Evolutionary conservation across 2,888 invertebrate species (phyloP).

Genomic region (Cheilosia variabilis): DNA sequence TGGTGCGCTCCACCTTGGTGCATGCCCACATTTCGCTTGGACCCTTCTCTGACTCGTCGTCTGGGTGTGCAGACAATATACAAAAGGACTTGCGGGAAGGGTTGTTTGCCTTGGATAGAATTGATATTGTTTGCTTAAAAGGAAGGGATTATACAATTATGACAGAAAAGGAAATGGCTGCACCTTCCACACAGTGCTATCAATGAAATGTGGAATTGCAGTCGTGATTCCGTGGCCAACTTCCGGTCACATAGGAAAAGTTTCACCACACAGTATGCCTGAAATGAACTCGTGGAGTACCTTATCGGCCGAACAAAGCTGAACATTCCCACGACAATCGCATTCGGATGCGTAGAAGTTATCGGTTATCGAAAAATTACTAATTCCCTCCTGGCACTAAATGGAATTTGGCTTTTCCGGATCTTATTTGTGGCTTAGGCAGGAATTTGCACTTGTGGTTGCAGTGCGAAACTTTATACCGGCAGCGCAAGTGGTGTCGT

Average conservation of each 20-base stretch:
- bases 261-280: not conserved
- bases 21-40: conserved; percentile 32
- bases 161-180: conserved; percentile 16
- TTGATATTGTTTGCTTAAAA: conserved; percentile 42
- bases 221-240: conserved; percentile 35
- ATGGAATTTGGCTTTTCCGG: conserved; percentile 43
- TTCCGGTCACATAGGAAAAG: conserved; percentile 11
- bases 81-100: conserved; percentile 40
- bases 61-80: conserved; percentile 32
- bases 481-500: conserved; percentile 61
- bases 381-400: conserved; percentile 43
- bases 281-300: conserved; percentile 26
- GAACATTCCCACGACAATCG: conserved; percentile 29
- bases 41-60: not conserved
- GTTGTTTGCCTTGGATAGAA: conserved; percentile 20
- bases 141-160: conserved; percentile 62
- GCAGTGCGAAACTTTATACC: conserved; percentile 50
- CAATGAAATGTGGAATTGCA: not conserved
- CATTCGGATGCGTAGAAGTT: conserved; percentile 4
- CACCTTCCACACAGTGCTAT: not conserved
- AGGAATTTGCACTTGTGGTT: conserved; percentile 38
- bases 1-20: conserved; percentile 29
- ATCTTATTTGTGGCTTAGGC: conserved; percentile 30
- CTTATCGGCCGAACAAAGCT: conserved; percentile 11
- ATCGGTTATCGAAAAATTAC: conserved; percentile 23